A percentile compares a stretch with the other conserved stretches of the same genome.
These are phyloP conservation scores for Rambutsinella grinnellia DNA, from an alignment of 2,888 invertebrate genomes.

Conservation along the genomic window DNA sequence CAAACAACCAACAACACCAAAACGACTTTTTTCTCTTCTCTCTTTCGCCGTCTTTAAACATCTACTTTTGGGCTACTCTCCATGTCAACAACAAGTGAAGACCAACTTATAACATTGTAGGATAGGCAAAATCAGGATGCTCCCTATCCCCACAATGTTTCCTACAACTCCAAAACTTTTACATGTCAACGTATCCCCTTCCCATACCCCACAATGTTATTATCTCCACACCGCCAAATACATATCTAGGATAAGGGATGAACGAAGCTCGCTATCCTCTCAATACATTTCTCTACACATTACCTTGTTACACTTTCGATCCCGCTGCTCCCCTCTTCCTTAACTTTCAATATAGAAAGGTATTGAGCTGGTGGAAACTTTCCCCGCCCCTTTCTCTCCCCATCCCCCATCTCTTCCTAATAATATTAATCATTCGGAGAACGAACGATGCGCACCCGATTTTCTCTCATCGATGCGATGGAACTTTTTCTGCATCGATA, in stretches of 20 bases:
- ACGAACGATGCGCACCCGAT: no score
- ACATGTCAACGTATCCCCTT: no score
- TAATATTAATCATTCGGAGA: not conserved
- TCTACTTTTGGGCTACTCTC: not conserved
- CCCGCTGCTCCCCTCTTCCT: not conserved
- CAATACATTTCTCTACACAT: not conserved
- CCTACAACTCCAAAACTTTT: no score
- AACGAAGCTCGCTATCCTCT: not conserved
- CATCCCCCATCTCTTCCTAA: no score
- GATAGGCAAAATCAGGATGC: no score
- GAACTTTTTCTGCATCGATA: no score
- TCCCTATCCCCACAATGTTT: no score
- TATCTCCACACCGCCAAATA: no score
- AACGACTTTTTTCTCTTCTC: not conserved
- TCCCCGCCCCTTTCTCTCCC: not conserved
- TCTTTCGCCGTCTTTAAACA: not conserved
- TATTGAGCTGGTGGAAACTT: not conserved
- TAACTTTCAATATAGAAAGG: not conserved
- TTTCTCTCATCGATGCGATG: no score
- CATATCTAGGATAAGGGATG: not conserved
- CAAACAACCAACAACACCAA: no score
- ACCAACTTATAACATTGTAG: no score
- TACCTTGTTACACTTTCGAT: not conserved
- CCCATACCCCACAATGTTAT: no score
- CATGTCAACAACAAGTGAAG: not conserved